A percentile compares a stretch with the other conserved stretches of the same genome.
phyloP scores from a whole-genome alignment of 1,140 invertebrate species.

The Babylonia areolata region DNA sequence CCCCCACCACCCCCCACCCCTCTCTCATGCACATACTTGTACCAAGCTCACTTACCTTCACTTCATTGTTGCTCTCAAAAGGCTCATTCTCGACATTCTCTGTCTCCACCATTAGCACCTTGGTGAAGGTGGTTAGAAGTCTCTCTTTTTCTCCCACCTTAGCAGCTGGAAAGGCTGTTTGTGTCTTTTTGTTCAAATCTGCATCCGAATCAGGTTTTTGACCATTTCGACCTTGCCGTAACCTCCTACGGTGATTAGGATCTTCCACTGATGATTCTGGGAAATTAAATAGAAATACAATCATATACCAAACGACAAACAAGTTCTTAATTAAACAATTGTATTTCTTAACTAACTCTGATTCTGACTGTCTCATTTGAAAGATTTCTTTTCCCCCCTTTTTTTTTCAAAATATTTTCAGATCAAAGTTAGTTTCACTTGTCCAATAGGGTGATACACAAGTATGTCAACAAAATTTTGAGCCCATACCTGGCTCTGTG shows the following conservation, averaged over 20 bases:
- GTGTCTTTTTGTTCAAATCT: constrained; percentile 46
- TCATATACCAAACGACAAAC: too few relatives aligned
- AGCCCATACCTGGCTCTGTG: background rate
- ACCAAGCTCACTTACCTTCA: constrained; percentile 83
- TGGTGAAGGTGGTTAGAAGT: constrained; percentile 38
- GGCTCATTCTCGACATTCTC: constrained; percentile 94
- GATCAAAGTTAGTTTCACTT: background rate
- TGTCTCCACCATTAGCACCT: constrained; percentile 94
- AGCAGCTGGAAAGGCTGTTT: constrained; percentile 39
- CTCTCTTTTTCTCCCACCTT: constrained; percentile 31
- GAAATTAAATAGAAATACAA: background rate
- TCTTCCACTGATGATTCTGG: background rate
- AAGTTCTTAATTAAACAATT: too few relatives aligned
- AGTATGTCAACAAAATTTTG: background rate
- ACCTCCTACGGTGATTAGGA: background rate
- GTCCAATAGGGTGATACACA: too few relatives aligned
- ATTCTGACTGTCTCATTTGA: too few relatives aligned
- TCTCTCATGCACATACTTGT: background rate
- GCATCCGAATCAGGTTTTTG: too few relatives aligned
- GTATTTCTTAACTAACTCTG: too few relatives aligned
- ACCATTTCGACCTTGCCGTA: constrained; percentile 14
- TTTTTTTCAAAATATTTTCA: background rate
- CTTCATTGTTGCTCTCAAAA: constrained; percentile 94
- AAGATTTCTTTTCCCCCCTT: too few relatives aligned
- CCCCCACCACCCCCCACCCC: too few relatives aligned